Conservation (phyloP, 2,888 invertebrate species). For the Sisyra terminalis region DNA sequence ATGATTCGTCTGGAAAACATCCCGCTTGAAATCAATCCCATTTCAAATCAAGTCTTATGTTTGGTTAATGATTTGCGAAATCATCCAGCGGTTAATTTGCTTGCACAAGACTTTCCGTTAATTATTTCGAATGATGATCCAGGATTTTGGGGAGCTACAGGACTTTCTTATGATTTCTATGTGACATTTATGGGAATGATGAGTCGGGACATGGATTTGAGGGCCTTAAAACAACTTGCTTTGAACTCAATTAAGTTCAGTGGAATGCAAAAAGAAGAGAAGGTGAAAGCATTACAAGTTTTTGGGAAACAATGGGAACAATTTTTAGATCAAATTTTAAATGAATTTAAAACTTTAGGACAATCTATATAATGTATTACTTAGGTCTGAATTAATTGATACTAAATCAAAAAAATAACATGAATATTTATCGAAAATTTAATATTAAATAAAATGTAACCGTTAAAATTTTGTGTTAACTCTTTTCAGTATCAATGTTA, state of each 20-base stretch:
- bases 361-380: too few relatives aligned
- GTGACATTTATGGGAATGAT: conserved; percentile 61
- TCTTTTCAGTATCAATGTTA: too few relatives aligned
- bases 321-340: conserved; percentile 26
- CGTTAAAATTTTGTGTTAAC: too few relatives aligned
- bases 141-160: conserved; percentile 55
- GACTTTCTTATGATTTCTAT: conserved; percentile 62
- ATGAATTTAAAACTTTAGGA: too few relatives aligned
- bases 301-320: conserved; percentile 41
- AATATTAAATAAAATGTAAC: too few relatives aligned
- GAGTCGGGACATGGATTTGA: conserved; percentile 46
- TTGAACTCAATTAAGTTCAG: conserved; percentile 58
- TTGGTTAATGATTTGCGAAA: conserved; percentile 56
- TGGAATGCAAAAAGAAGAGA: conserved; percentile 32
- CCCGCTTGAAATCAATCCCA: conserved; percentile 59
- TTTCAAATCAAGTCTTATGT: conserved; percentile 54
- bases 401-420: too few relatives aligned
- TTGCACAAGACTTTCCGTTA: conserved; percentile 50
- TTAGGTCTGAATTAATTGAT: too few relatives aligned
- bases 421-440: too few relatives aligned
- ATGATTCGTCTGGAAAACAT: conserved; percentile 40
- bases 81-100: conserved; percentile 49
- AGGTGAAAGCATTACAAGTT: conserved; percentile 28
- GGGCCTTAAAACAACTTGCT: conserved; percentile 54
- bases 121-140: conserved; percentile 69